These are phyloP conservation scores for Mormyrus iriodes DNA, from an alignment of 2,113 vertebrate species.

Conservation along the genomic window DNA sequence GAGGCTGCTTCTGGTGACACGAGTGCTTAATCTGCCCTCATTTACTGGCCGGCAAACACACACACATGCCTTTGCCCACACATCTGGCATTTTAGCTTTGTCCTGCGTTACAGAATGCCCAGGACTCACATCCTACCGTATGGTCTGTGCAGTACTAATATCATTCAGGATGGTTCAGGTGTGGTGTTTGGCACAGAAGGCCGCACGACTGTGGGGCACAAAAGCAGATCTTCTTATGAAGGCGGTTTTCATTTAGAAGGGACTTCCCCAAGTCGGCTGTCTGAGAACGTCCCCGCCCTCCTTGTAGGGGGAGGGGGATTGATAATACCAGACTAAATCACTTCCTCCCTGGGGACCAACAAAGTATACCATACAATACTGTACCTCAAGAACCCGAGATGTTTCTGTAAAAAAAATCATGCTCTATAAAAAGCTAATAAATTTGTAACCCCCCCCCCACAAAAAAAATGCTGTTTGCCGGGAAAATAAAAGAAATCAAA, in stretches of 20 bases:
- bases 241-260: background rate
- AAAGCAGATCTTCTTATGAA: background rate
- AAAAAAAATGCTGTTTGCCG: slow-evolving; percentile 2
- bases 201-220: background rate
- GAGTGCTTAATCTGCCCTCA: no score
- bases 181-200: background rate
- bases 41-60: background rate
- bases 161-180: background rate
- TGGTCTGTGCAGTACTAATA: background rate
- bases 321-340: background rate
- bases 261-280: background rate
- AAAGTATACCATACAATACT: background rate
- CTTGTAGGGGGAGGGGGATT: background rate
- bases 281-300: background rate
- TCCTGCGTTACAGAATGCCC: no score
- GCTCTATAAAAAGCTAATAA: slow-evolving; percentile 3
- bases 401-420: background rate
- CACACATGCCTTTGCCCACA: background rate
- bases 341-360: background rate
- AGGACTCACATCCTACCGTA: background rate
- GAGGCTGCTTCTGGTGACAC: background rate
- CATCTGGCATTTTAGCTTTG: background rate
- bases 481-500: slow-evolving; percentile 4
- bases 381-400: background rate
- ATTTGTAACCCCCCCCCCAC: background rate